Evolutionary conservation across 2,113 vertebrate species (phyloP).

Genomic region (Plecotus auritus): DNA sequence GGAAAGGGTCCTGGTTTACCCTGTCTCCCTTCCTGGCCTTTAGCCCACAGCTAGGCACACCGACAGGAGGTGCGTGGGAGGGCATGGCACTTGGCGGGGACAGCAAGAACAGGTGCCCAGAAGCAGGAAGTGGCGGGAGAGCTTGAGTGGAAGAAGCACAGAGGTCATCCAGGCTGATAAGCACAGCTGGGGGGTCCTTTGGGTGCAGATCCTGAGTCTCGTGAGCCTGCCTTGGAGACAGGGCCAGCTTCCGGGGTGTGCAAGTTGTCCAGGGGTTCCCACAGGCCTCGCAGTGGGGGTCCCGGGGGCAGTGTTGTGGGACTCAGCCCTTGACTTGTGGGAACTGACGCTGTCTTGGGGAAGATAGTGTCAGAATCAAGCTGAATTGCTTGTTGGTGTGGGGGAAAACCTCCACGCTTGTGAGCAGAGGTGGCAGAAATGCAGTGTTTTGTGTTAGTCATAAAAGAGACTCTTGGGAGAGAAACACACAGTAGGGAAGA

Average conservation of each 20-base stretch:
- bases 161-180: background rate
- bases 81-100: rapidly evolving
- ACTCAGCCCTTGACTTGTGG: background rate
- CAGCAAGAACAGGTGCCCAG: background rate
- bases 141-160: background rate
- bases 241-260: background rate
- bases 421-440: background rate
- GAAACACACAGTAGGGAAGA: background rate
- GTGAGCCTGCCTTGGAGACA: background rate
- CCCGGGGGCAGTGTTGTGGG: background rate
- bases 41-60: background rate
- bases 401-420: background rate
- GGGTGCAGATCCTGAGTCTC: background rate
- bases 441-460: background rate
- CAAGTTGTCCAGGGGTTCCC: background rate
- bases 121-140: background rate
- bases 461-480: background rate
- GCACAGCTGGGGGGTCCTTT: too few relatives aligned
- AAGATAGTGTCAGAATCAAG: background rate
- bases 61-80: background rate
- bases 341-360: background rate
- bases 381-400: background rate
- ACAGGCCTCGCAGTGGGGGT: too few relatives aligned
- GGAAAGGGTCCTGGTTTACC: background rate
- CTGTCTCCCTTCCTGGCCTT: background rate